Evolutionary conservation across 2,888 invertebrate species (phyloP).

Genomic region (Heliconius sara): DNA sequence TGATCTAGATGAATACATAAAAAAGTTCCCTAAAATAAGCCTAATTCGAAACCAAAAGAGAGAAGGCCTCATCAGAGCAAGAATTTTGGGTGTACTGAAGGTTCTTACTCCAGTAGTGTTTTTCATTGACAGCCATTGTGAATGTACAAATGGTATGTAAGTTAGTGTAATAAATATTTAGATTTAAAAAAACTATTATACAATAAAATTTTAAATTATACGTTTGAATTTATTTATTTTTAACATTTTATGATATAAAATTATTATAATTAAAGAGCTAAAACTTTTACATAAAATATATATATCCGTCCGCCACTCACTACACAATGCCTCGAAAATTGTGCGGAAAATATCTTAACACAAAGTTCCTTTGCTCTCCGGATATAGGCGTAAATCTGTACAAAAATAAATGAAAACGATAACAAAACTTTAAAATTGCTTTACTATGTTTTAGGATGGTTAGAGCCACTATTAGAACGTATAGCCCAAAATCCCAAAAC

Average conservation of each 20-base stretch:
- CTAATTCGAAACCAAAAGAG: constrained; percentile 92
- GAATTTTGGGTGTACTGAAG: constrained; percentile 91
- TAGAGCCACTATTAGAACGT: constrained; percentile 93
- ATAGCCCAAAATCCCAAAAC: constrained; percentile 89
- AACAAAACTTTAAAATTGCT: background rate
- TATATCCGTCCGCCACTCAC: no score
- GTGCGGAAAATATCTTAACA: no score
- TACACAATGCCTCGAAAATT: no score
- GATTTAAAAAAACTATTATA: no score
- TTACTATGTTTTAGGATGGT: constrained; percentile 87
- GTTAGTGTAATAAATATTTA: background rate
- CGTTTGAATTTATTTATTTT: no score
- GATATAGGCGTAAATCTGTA: no score
- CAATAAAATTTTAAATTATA: no score
- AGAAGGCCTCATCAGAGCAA: constrained; percentile 96
- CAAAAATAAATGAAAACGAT: background rate
- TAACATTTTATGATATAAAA: no score
- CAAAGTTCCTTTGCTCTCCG: no score
- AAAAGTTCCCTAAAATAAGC: constrained; percentile 92
- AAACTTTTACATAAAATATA: no score
- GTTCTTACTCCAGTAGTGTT: constrained; percentile 92
- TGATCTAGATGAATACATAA: constrained; percentile 93
- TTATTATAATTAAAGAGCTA: no score
- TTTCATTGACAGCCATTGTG: constrained; percentile 98
- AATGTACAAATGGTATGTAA: constrained; percentile 90